Conservation (phyloP, 1,140 invertebrate species). For the Apis cerana region DNA sequence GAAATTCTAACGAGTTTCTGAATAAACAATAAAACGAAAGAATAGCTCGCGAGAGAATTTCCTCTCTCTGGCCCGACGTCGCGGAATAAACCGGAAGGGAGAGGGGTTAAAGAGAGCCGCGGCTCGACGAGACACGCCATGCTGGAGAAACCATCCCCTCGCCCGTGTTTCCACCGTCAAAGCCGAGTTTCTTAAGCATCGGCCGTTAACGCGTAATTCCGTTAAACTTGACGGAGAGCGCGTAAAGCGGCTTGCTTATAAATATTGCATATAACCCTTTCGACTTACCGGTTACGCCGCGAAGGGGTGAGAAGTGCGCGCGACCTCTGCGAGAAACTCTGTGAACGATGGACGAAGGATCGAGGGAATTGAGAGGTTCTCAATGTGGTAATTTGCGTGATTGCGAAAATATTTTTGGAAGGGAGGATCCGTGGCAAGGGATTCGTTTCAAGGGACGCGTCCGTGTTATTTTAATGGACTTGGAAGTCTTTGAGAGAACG, state of each 20-base stretch:
- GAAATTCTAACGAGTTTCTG: constrained; percentile 52
- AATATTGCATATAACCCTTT: constrained; percentile 69
- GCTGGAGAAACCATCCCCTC: constrained; percentile 16
- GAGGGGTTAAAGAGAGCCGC: constrained; percentile 52
- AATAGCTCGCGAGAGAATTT: constrained; percentile 42
- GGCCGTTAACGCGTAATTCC: constrained; percentile 75
- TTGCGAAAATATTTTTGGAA: too few species aligned
- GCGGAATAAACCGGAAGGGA: neutral
- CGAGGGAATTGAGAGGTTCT: too few species aligned
- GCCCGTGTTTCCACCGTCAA: constrained; percentile 4
- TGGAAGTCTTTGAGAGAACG: too few species aligned
- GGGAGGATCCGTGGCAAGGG: too few species aligned
- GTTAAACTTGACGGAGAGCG: constrained; percentile 73
- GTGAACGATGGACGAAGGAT: neutral
- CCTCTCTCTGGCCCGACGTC: constrained; percentile 33
- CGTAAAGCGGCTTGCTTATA: constrained; percentile 72
- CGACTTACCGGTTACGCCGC: neutral
- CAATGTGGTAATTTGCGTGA: too few species aligned
- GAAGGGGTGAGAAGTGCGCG: neutral
- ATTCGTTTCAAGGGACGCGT: too few species aligned
- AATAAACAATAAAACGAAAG: constrained; percentile 55
- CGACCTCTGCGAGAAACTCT: too few species aligned
- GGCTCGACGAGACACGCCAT: constrained; percentile 21
- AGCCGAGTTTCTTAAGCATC: constrained; percentile 52
- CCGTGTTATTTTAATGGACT: too few species aligned